These are phyloP conservation scores for Oopsacas minuta DNA, from an alignment of 37 sponge, comb jelly and placozoan species.

Conservation along the genomic window DNA sequence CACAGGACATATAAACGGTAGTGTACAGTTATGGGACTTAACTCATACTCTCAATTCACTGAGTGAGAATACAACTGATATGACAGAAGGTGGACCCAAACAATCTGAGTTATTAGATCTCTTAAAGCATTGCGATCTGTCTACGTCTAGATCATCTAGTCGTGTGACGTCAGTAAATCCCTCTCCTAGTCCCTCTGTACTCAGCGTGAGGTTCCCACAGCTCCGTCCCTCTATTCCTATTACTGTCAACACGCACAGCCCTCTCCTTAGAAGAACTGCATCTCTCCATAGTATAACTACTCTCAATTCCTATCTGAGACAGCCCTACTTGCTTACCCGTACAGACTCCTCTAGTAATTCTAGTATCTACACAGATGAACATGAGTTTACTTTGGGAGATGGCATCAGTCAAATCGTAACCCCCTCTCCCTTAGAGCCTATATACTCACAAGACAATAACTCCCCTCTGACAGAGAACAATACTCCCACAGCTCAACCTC, in stretches of 20 bases:
- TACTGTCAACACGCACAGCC: neutral
- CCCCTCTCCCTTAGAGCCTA: neutral
- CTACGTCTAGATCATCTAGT: conserved; percentile 58
- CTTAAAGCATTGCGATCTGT: conserved; percentile 71
- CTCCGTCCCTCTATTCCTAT: neutral
- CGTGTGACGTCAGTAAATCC: conserved; percentile 59
- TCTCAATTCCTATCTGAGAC: neutral
- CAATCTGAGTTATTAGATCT: conserved; percentile 63
- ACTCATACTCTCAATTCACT: conserved; percentile 69
- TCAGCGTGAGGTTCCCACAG: conserved; percentile 51
- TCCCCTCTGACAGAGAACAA: neutral
- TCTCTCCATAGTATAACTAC: neutral
- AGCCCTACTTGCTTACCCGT: neutral
- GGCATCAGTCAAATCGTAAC: neutral
- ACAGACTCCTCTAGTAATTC: neutral
- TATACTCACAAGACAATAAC: neutral
- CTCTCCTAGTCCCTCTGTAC: conserved; percentile 65
- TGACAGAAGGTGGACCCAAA: conserved; percentile 42
- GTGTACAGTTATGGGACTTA: conserved; percentile 89
- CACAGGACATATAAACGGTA: conserved; percentile 83
- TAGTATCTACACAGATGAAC: neutral
- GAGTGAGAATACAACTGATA: conserved; percentile 25
- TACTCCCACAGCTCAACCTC: neutral
- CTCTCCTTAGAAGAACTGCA: neutral
- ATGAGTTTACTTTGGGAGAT: neutral